These are phyloP conservation scores for Caenorhabditis macrosperma DNA, from an alignment of 2,888 invertebrate genomes.

Conservation along the genomic window DNA sequence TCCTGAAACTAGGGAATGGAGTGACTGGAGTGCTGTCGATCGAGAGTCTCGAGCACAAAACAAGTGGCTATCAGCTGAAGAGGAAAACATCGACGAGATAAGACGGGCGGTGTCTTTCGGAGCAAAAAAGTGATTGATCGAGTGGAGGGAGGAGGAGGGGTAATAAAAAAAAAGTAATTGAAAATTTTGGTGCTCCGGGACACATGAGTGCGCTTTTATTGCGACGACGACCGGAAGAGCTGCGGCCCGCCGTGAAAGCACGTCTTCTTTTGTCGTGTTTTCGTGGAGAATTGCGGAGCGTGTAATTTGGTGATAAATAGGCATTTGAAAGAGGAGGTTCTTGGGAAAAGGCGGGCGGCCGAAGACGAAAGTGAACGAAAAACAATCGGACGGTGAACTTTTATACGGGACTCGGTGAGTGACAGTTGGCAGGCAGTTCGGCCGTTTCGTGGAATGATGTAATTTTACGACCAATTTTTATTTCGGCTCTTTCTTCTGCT, in stretches of 20 bases:
- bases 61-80: too few species aligned
- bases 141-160: background rate
- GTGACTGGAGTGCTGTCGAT: too few species aligned
- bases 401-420: slow-evolving; percentile 29
- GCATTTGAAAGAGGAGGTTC: slow-evolving; percentile 2
- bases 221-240: slow-evolving; percentile 48
- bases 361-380: background rate
- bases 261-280: slow-evolving; percentile 27
- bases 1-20: slow-evolving; percentile 27
- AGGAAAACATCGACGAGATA: slow-evolving; percentile 6
- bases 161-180: slow-evolving; percentile 36
- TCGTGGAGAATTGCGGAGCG: background rate
- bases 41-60: background rate
- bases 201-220: slow-evolving; percentile 55
- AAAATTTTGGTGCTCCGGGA: slow-evolving; percentile 22
- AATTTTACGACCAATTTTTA: slow-evolving; percentile 20
- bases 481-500: too few species aligned
- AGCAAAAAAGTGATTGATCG: slow-evolving; percentile 27
- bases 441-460: slow-evolving; percentile 51
- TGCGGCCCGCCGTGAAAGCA: slow-evolving; percentile 3
- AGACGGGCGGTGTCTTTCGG: background rate
- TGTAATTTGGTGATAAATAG: slow-evolving; percentile 31
- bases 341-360: background rate
- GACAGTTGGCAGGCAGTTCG: slow-evolving; percentile 45
- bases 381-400: slow-evolving; percentile 18